Base-by-base conservation (phyloP, 2,113 vertebrate genomes). In the Cricetomys ansorgei region DNA sequence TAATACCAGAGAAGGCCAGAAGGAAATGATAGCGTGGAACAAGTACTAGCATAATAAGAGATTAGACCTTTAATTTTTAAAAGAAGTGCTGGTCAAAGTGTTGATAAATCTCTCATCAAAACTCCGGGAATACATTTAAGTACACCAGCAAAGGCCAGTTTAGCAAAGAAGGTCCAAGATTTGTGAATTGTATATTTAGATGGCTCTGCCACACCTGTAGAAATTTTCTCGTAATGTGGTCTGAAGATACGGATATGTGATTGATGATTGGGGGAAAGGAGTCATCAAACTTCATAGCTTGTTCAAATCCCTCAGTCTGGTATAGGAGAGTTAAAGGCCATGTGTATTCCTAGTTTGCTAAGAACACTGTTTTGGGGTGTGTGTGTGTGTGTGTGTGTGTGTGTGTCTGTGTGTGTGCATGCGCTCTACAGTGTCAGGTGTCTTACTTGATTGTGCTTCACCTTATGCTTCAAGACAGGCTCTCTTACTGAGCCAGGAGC, bases 301-400 rank as follows among this genome's bases (percentile, higher is more conserved):
- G 19, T 11, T 79, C 37, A 91, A 70, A 89, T 93, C 57, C 84
- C 55, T 95, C 21, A 77, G 9, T 91, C 87, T 95, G 13, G 25
- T 55, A 65, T n/a, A 29, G 29, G 37, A 88, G 7, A 77, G n/a
- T 40, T 95, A 72, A 92, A 94, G 80, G 84, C 9, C 4, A 29
- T 57, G 7, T 67, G 4, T 73, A 81, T 43, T 91, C 45, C 91
- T 95, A 65, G 77, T 81, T 45, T 91, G 12, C 19, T 34, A 13
- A 7, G 7, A 31, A n/a, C n/a, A n/a, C 81, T 88, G 48, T 37
- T 69, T 93, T 57, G 21, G 1, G 40, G 37, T 40, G 65, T 23
- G 10, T 48, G 40, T 45, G 6, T 84, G 23, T 31, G 25, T 34
- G 40, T 40, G 13, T 84, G 81, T 45, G 25, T 84, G 59, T 29